Conservation (phyloP, 2,113 vertebrate genomes). For the Gadus chalcogrammus region DNA sequence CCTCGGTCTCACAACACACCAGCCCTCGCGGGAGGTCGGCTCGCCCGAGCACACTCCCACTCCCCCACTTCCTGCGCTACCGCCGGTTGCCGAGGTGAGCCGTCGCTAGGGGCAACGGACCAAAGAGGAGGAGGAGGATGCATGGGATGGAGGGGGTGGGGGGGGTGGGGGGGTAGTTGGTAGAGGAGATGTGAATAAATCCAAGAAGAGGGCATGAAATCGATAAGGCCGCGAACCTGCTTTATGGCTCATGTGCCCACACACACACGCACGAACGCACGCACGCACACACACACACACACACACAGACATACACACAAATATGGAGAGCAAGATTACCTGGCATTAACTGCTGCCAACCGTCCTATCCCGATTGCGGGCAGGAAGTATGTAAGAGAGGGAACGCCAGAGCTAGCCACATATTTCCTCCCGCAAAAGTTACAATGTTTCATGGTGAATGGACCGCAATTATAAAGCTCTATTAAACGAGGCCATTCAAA, state of each 20-base stretch:
- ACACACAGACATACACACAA: constrained; percentile 11
- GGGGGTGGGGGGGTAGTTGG: constrained; percentile 31
- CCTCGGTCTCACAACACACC: constrained; percentile 37
- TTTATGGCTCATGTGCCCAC: constrained; percentile 59
- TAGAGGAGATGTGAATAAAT: constrained; percentile 64
- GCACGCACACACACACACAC: constrained; percentile 21
- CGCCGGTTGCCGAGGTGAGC: constrained; percentile 59
- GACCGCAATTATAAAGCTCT: too few relatives aligned
- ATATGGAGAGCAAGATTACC: constrained; percentile 48
- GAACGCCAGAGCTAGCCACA: constrained; percentile 34
- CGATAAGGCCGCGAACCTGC: constrained; percentile 62
- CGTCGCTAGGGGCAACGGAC: constrained; percentile 54
- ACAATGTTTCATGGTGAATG: constrained; percentile 45
- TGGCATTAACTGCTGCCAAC: constrained; percentile 56
- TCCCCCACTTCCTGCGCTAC: constrained; percentile 65
- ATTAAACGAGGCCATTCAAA: too few relatives aligned
- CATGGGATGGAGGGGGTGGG: constrained; percentile 28
- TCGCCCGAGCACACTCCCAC: not conserved
- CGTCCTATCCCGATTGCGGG: constrained; percentile 46
- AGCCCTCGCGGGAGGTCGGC: constrained; percentile 47
- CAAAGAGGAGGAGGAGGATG: constrained; percentile 47
- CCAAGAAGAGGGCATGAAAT: constrained; percentile 68
- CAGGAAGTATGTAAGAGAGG: constrained; percentile 12
- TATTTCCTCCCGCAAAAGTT: constrained; percentile 54
- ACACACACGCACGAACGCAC: constrained; percentile 43